Evolutionary conservation across 2,113 vertebrate species (phyloP).

Genomic region (Oxyruncus cristatus): DNA sequence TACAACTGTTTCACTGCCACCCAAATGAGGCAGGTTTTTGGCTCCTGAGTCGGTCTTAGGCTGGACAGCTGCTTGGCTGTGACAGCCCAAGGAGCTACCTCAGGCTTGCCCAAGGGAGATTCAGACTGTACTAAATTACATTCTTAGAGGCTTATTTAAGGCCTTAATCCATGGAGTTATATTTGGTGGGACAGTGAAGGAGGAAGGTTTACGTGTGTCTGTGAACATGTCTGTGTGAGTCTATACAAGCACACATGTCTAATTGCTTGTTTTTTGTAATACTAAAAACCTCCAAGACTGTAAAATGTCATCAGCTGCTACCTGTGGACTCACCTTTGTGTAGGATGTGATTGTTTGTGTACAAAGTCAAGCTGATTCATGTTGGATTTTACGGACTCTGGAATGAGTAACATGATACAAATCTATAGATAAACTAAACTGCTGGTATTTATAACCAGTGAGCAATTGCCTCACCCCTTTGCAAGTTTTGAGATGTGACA

Average conservation of each 20-base stretch:
- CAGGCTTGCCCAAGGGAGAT: slow-evolving; percentile 10
- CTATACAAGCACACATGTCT: not conserved
- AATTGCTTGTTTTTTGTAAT: not conserved
- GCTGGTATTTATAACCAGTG: slow-evolving; percentile 54
- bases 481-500: not conserved
- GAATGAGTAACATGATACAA: slow-evolving; percentile 48
- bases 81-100: slow-evolving; percentile 28
- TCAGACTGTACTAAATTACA: slow-evolving; percentile 20
- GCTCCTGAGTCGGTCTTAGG: not conserved
- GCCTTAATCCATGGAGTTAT: slow-evolving; percentile 41
- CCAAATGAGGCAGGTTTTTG: slow-evolving; percentile 26
- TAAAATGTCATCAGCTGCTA: not conserved
- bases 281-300: not conserved
- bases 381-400: slow-evolving; percentile 28
- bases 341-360: not conserved
- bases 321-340: not conserved
- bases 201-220: not conserved
- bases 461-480: slow-evolving; percentile 32
- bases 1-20: slow-evolving; percentile 17
- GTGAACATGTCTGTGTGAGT: not conserved
- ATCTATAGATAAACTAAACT: slow-evolving; percentile 61
- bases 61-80: slow-evolving; percentile 49
- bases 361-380: not conserved
- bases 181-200: slow-evolving; percentile 32
- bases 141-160: slow-evolving; percentile 29